phyloP scores from a whole-genome alignment of 2,888 invertebrate genomes.

The Thecophora atra region DNA sequence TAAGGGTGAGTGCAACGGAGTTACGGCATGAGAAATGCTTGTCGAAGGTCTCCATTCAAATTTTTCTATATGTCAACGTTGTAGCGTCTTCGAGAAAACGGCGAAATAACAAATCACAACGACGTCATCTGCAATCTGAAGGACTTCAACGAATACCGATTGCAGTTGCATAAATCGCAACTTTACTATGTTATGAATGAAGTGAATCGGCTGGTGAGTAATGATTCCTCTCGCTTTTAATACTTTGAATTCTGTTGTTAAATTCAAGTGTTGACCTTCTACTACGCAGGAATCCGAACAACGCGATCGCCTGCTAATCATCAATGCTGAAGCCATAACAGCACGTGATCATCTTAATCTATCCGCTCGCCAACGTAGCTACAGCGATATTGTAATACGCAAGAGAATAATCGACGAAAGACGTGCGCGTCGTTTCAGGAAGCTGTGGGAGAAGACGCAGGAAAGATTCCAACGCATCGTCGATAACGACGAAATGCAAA shows the following conservation, averaged over 20 bases:
- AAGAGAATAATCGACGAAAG: conserved; percentile 50
- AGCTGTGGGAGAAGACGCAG: conserved; percentile 47
- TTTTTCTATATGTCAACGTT: conserved; percentile 46
- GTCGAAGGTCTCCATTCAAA: neutral
- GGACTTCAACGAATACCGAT: conserved; percentile 74
- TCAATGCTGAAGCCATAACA: conserved; percentile 60
- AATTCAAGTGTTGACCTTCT: neutral
- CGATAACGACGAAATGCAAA: conserved; percentile 46
- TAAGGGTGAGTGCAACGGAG: conserved; percentile 49
- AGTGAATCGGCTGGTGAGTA: conserved; percentile 49
- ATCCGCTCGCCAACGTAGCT: conserved; percentile 48
- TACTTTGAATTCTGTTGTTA: neutral
- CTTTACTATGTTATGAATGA: conserved; percentile 68
- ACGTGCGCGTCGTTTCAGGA: conserved; percentile 40
- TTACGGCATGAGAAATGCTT: neutral
- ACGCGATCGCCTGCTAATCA: conserved; percentile 55
- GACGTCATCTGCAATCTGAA: conserved; percentile 72
- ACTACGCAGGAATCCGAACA: conserved; percentile 54
- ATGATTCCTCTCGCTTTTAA: neutral
- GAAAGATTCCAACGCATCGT: conserved; percentile 52
- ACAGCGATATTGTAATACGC: conserved; percentile 50
- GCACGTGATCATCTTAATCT: conserved; percentile 53
- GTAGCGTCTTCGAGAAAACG: conserved; percentile 67
- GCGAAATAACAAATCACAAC: conserved; percentile 70
- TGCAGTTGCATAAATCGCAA: conserved; percentile 70